Conservation (phyloP, 2,888 invertebrate genomes). For the Keiferia lycopersicella region DNA sequence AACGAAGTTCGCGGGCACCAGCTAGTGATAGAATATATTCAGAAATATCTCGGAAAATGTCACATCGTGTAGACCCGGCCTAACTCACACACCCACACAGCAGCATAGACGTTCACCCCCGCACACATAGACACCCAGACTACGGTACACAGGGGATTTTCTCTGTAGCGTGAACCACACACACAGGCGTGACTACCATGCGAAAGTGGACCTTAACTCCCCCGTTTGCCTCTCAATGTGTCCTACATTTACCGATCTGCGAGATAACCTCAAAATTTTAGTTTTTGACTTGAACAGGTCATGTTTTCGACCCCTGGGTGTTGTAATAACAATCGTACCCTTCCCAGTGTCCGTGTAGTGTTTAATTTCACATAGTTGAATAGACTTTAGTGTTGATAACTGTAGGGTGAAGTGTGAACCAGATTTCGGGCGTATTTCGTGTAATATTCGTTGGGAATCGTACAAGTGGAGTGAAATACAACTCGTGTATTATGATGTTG, state of each 20-base stretch:
- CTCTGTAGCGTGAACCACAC: constrained; percentile 45
- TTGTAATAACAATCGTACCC: constrained; percentile 39
- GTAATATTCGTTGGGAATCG: constrained; percentile 38
- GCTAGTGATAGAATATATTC: constrained; percentile 11
- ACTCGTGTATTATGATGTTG: constrained; percentile 36
- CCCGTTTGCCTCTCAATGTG: constrained; percentile 58
- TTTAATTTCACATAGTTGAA: constrained; percentile 22
- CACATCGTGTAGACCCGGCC: constrained; percentile 40
- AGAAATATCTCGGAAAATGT: constrained; percentile 35
- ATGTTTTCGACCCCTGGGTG: constrained; percentile 42
- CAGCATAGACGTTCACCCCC: constrained; percentile 42
- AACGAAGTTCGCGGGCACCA: no score
- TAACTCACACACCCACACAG: constrained; percentile 50
- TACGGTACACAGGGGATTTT: constrained; percentile 46
- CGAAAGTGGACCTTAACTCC: constrained; percentile 62
- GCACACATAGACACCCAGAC: constrained; percentile 37
- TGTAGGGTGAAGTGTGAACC: constrained; percentile 35
- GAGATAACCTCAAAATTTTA: constrained; percentile 75
- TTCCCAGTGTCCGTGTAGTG: constrained; percentile 35
- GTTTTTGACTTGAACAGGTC: constrained; percentile 55
- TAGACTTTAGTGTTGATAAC: constrained; percentile 25
- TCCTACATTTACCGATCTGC: constrained; percentile 71
- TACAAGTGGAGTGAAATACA: constrained; percentile 30
- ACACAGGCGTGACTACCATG: constrained; percentile 51
- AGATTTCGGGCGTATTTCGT: constrained; percentile 41